phyloP scores from a whole-genome alignment of 2,888 invertebrate genomes.

The Atethmia centrago region DNA sequence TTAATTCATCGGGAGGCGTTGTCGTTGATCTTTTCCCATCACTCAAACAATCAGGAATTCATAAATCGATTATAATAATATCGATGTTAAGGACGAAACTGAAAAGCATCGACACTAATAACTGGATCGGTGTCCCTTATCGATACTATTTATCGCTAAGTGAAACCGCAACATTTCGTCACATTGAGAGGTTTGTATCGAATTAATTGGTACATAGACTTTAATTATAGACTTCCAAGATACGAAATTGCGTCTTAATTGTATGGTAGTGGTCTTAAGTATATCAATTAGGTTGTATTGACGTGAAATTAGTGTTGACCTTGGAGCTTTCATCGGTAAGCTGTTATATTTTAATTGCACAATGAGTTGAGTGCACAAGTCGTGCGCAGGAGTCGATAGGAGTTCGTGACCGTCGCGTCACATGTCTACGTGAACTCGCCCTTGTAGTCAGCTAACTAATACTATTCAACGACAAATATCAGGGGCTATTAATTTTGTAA shows the following conservation, averaged over 20 bases:
- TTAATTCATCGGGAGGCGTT: slow-evolving; percentile 63
- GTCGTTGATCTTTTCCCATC: slow-evolving; percentile 60
- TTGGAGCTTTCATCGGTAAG: slow-evolving; percentile 72
- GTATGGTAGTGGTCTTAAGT: slow-evolving; percentile 60
- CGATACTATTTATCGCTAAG: slow-evolving; percentile 79
- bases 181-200: slow-evolving; percentile 73
- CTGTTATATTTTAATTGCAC: slow-evolving; percentile 76
- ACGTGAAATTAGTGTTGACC: slow-evolving; percentile 70
- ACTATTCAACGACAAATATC: slow-evolving; percentile 56
- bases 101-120: slow-evolving; percentile 69
- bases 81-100: slow-evolving; percentile 68
- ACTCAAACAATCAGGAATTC: slow-evolving; percentile 64
- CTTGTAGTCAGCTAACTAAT: slow-evolving; percentile 71
- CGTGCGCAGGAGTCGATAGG: slow-evolving; percentile 79
- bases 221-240: slow-evolving; percentile 75
- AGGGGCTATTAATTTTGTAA: slow-evolving; percentile 64
- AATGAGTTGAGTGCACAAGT: slow-evolving; percentile 72
- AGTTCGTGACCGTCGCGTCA: slow-evolving; percentile 81
- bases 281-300: slow-evolving; percentile 66
- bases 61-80: slow-evolving; percentile 66
- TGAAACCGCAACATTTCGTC: slow-evolving; percentile 80
- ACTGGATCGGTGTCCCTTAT: slow-evolving; percentile 76
- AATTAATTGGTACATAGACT: slow-evolving; percentile 82
- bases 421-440: slow-evolving; percentile 83
- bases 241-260: slow-evolving; percentile 67